Conservation (phyloP, 2,797 vertebrate genomes). For the Sus cebifrons region DNA sequence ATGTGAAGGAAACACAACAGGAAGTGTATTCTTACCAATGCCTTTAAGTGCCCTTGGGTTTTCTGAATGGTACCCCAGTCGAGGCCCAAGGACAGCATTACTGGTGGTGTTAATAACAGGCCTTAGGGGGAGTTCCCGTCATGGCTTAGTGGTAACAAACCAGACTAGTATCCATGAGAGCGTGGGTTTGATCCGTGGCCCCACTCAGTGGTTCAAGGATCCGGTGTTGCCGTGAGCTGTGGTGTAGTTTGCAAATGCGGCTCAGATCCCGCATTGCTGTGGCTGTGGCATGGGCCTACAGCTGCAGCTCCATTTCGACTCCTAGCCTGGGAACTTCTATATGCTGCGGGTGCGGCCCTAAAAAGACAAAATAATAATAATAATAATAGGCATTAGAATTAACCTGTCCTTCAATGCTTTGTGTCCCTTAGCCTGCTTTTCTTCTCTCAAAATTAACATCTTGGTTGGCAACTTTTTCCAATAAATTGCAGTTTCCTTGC, state of each 20-base stretch:
- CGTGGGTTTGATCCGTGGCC: no score
- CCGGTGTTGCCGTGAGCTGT: no score
- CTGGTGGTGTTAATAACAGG: neutral
- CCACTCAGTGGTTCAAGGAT: no score
- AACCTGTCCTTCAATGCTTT: neutral
- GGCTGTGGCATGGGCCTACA: no score
- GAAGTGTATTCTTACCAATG: neutral
- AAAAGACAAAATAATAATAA: neutral
- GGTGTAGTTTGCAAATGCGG: no score
- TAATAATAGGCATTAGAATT: neutral
- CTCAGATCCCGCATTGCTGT: no score
- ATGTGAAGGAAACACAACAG: neutral
- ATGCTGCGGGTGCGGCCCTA: no score
- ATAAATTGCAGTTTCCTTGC: constrained; percentile 38
- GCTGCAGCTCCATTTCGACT: no score
- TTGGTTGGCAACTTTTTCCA: neutral
- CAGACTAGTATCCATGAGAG: no score
- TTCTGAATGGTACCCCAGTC: neutral
- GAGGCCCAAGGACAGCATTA: neutral
- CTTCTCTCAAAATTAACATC: constrained; percentile 4
- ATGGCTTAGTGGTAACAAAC: no score
- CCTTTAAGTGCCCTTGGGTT: neutral
- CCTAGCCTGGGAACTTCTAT: no score
- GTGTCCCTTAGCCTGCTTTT: neutral
- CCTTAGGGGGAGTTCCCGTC: no score